A percentile compares a stretch with the other conserved stretches of the same genome.
Conservation (phyloP, 2,113 vertebrate genomes). For the Phyllostomus discolor region DNA sequence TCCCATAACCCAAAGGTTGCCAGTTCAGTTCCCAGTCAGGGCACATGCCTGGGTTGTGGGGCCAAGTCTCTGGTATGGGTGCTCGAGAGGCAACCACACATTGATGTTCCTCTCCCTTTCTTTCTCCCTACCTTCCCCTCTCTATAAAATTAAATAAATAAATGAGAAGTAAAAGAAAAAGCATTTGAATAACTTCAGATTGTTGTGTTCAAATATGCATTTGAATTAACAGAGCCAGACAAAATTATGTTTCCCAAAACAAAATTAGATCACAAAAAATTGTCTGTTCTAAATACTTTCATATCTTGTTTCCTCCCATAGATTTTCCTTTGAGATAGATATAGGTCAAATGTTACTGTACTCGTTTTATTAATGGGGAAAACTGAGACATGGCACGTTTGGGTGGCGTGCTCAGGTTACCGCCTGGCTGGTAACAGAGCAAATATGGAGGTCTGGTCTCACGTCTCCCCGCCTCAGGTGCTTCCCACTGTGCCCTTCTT, state of each 20-base stretch:
- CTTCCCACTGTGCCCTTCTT: neutral
- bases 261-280: neutral
- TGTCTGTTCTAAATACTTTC: neutral
- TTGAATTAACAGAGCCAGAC: neutral
- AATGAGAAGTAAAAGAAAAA: no score
- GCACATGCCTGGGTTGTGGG: no score
- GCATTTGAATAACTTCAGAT: neutral
- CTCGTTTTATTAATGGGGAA: slow-evolving; percentile 3
- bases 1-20: no score
- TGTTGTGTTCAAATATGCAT: neutral
- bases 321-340: neutral
- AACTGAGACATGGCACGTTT: neutral
- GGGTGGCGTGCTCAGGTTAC: neutral
- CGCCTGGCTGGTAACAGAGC: neutral
- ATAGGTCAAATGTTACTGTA: neutral
- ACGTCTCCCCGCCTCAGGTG: neutral
- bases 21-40: no score
- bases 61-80: no score
- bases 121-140: no score
- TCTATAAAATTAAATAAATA: no score
- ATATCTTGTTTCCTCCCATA: neutral
- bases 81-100: no score
- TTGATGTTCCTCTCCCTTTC: no score
- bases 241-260: neutral
- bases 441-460: neutral